Percentiles rank a stretch among this genome's conserved stretches.
Evolutionary conservation across 2,888 invertebrate species (phyloP).

Genomic region (Torymus aiolomorphi): DNA sequence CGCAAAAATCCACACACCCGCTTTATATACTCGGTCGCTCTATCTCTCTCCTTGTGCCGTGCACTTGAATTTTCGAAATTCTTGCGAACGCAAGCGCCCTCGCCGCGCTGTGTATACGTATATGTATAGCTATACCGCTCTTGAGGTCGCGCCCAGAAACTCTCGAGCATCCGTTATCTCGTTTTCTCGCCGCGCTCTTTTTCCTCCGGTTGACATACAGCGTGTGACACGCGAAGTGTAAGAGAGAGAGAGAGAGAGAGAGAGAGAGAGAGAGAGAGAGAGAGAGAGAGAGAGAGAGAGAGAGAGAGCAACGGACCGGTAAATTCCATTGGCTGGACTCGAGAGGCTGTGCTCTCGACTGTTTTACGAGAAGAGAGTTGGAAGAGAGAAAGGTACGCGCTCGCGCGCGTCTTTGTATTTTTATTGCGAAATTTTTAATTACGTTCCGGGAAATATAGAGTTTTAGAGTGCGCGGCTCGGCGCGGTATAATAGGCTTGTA

Average conservation of each 20-base stretch:
- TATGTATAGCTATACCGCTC: not conserved
- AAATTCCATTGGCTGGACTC: constrained; percentile 17
- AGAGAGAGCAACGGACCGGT: constrained; percentile 5
- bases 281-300: not conserved
- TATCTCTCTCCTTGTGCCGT: not conserved
- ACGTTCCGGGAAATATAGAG: no score
- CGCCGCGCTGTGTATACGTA: not conserved
- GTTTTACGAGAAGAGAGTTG: not conserved
- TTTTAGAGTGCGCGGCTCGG: no score
- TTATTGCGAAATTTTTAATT: no score
- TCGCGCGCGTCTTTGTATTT: no score
- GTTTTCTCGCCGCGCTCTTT: constrained; percentile 25
- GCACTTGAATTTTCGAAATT: constrained; percentile 38
- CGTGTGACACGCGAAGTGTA: not conserved
- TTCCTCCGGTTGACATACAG: constrained; percentile 16
- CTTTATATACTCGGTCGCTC: not conserved
- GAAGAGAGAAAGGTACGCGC: no score
- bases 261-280: no score
- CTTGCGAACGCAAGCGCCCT: not conserved
- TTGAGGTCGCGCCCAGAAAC: not conserved
- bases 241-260: no score
- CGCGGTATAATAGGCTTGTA: no score
- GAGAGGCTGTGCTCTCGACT: constrained; percentile 13
- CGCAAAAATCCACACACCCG: constrained; percentile 19
- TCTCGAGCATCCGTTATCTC: not conserved